Evolutionary conservation across 1,140 invertebrate genomes (phyloP).

Genomic region (Brachionus angularis): DNA sequence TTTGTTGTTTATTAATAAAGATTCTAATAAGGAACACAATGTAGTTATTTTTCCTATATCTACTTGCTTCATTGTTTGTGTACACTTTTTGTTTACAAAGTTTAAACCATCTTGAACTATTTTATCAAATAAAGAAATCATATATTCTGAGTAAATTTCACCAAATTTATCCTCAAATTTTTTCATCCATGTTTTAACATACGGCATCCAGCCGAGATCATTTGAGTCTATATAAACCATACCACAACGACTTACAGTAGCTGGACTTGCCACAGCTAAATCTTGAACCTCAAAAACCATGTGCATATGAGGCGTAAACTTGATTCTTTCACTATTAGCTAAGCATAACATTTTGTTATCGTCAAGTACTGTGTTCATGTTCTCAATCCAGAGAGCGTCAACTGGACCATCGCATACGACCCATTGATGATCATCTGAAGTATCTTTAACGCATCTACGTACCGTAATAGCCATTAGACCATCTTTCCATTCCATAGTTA

Average conservation of each 20-base stretch:
- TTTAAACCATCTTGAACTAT: constrained; percentile 66
- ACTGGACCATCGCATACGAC: constrained; percentile 51
- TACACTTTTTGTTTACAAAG: constrained; percentile 66
- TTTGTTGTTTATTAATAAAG: constrained; percentile 62
- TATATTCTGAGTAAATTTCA: constrained; percentile 55
- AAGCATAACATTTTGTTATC: constrained; percentile 63
- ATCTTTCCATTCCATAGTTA: constrained; percentile 59
- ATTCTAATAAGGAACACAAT: constrained; percentile 69
- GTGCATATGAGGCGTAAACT: constrained; percentile 58
- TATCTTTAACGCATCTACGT: constrained; percentile 52
- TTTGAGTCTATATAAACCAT: constrained; percentile 59
- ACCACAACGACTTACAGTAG: constrained; percentile 59
- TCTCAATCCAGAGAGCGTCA: constrained; percentile 60
- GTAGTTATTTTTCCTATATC: constrained; percentile 73
- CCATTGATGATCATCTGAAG: constrained; percentile 41
- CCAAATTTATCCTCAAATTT: constrained; percentile 45
- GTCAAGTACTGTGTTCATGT: constrained; percentile 60
- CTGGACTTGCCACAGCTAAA: constrained; percentile 58
- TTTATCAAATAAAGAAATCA: constrained; percentile 64
- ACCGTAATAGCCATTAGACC: constrained; percentile 57
- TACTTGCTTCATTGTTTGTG: constrained; percentile 65
- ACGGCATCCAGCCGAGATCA: constrained; percentile 58
- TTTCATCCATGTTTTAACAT: constrained; percentile 55
- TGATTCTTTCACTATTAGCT: constrained; percentile 59
- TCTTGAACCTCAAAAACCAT: constrained; percentile 61